Conservation (phyloP, 2,113 vertebrate species). For the Ptyas mucosa region DNA sequence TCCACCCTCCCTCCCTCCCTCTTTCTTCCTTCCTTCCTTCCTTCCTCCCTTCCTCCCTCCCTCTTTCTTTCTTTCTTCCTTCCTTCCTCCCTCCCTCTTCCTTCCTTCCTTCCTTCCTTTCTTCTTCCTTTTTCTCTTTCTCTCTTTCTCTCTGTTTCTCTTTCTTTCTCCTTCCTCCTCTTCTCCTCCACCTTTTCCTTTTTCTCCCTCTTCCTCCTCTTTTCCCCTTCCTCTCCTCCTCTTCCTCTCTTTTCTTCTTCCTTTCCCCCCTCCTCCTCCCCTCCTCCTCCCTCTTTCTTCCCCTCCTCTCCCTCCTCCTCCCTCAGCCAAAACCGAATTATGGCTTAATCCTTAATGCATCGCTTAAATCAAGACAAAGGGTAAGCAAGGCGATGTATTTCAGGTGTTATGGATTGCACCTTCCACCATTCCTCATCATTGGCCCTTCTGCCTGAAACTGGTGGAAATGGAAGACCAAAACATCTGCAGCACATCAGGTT, state of each 20-base stretch:
- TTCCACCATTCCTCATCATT: neutral
- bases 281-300: fast-evolving
- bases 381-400: neutral
- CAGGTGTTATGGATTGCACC: neutral
- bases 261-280: neutral
- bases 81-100: fast-evolving
- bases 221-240: fast-evolving
- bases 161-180: too few species aligned
- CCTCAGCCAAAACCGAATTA: neutral
- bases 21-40: too few species aligned
- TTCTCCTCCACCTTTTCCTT: too few species aligned
- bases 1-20: fast-evolving
- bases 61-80: too few species aligned
- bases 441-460: neutral
- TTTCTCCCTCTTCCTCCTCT: fast-evolving
- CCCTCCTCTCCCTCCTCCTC: slow-evolving; percentile 25
- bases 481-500: neutral
- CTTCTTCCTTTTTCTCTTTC: too few species aligned
- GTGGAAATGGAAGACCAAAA: neutral
- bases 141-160: too few species aligned
- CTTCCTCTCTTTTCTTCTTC: fast-evolving
- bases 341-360: neutral
- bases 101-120: neutral
- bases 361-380: neutral
- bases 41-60: too few species aligned